These are phyloP conservation scores for Melipona beecheii DNA, from an alignment of 2,888 invertebrate species.

Conservation along the genomic window DNA sequence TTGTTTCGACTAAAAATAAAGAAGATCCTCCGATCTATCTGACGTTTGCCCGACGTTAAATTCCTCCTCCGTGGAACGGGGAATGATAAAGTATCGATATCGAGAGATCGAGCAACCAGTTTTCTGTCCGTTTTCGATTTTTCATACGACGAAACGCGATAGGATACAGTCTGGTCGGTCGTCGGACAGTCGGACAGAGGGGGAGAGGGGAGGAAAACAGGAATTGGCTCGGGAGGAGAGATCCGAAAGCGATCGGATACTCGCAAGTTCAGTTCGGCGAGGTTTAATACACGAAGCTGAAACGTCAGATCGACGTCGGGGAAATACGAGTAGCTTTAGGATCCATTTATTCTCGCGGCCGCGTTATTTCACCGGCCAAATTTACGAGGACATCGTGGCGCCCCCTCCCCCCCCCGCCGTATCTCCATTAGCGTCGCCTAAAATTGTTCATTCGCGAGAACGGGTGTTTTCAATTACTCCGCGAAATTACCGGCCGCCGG, in stretches of 20 bases:
- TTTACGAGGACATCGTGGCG: conserved; percentile 36
- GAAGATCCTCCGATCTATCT: background rate
- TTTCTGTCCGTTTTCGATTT: conserved; percentile 37
- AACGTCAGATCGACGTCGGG: conserved; percentile 41
- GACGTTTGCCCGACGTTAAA: conserved; percentile 7
- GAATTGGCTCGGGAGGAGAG: conserved; percentile 27
- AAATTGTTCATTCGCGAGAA: conserved; percentile 52
- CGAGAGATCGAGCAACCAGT: conserved; percentile 6
- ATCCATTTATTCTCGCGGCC: conserved; percentile 35
- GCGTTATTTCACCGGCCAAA: conserved; percentile 39
- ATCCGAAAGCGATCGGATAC: conserved; percentile 31
- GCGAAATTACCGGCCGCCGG: conserved; percentile 23
- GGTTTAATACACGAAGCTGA: conserved; percentile 52
- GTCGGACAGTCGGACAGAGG: background rate
- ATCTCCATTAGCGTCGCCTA: conserved; percentile 54
- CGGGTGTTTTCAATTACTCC: conserved; percentile 53
- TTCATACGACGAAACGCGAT: conserved; percentile 37
- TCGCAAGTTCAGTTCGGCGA: background rate
- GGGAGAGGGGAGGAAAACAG: conserved; percentile 21
- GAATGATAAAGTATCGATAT: conserved; percentile 42
- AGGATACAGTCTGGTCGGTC: conserved; percentile 4
- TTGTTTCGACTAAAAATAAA: conserved; percentile 6
- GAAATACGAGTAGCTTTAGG: conserved; percentile 47
- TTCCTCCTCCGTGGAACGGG: background rate
- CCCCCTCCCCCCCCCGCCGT: background rate